These are phyloP conservation scores for Caenorhabditis elegans DNA, from an alignment of 1,140 invertebrate genomes.

Conservation along the genomic window WBcel235 BX284604.4:10194501-10195000, in stretches of 20 bases:
- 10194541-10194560: background rate
- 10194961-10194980: background rate
- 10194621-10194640: too few species aligned
- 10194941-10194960: conserved; percentile 15
- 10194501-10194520: background rate
- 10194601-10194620: background rate
- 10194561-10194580: background rate
- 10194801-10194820: background rate
- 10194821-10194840: background rate
- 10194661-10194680: conserved; percentile 20
- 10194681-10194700: background rate
- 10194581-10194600: conserved; percentile 10
- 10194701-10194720: background rate
- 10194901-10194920: background rate
- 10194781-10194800: background rate
- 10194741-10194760: conserved; percentile 24
- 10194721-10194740: background rate
- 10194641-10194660: background rate
- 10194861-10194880: background rate
- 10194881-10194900: background rate
- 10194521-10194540: background rate
- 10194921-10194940: conserved; percentile 24
- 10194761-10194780: background rate
- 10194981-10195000: background rate
- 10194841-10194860: conserved; percentile 1